Evolutionary conservation across 2,888 invertebrate genomes (phyloP).

Genomic region (Mycogona germanica): DNA sequence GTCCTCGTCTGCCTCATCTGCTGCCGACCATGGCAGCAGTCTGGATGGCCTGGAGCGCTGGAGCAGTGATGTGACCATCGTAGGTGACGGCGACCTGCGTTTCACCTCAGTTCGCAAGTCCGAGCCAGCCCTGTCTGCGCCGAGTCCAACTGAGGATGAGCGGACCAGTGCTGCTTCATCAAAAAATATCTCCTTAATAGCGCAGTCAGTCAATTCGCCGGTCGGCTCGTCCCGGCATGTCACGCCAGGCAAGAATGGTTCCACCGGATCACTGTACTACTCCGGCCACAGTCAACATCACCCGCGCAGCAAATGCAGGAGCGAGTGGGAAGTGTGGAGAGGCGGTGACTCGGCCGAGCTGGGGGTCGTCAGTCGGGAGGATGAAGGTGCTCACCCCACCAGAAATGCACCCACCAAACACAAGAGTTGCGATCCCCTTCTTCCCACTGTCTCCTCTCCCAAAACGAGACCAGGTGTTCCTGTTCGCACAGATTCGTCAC

Average conservation of each 20-base stretch:
- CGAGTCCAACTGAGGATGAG: neutral
- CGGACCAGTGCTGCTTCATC: too few species aligned
- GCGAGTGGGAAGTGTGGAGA: slow-evolving; percentile 11
- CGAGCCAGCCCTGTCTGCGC: slow-evolving; percentile 8
- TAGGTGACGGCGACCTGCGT: slow-evolving; percentile 15
- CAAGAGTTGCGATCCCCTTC: slow-evolving; percentile 13
- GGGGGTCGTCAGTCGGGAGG: neutral
- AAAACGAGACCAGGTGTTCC: neutral
- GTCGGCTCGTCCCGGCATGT: neutral
- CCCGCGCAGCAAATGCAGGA: neutral
- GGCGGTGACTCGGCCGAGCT: neutral
- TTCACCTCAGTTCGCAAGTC: slow-evolving; percentile 10
- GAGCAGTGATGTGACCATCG: slow-evolving; percentile 18
- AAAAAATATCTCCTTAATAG: too few species aligned
- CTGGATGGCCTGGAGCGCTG: slow-evolving; percentile 14
- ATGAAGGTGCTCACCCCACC: neutral
- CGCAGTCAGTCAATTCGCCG: too few species aligned
- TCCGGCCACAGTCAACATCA: slow-evolving; percentile 12
- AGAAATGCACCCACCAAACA: neutral
- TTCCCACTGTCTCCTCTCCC: too few species aligned
- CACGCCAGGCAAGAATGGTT: neutral
- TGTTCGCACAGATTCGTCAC: too few species aligned
- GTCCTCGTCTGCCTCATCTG: neutral
- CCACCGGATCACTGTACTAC: neutral
- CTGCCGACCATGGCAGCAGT: neutral